These are phyloP conservation scores for Perca flavescens DNA, from an alignment of 2,113 vertebrate genomes.

Conservation along the genomic window DNA sequence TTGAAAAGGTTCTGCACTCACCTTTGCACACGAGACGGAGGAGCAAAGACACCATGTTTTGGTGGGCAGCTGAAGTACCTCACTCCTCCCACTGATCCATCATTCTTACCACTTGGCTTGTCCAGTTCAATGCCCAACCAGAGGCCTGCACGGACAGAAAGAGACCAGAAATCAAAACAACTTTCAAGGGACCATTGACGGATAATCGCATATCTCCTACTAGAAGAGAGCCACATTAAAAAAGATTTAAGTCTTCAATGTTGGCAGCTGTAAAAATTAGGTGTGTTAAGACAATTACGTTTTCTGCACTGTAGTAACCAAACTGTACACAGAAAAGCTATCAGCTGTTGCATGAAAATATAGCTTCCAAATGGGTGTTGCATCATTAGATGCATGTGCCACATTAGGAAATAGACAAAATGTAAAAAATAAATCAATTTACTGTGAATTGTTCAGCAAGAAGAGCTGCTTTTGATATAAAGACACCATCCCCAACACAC, in stretches of 20 bases:
- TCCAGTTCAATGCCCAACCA: constrained; percentile 97
- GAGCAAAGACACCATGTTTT: constrained; percentile 95
- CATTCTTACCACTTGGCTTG: constrained; percentile 95
- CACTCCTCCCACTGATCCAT: constrained; percentile 93
- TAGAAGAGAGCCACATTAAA: background rate
- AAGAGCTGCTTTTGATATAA: constrained; percentile 12
- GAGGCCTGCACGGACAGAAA: constrained; percentile 83
- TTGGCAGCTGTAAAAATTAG: background rate
- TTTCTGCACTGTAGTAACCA: background rate
- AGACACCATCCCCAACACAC: background rate
- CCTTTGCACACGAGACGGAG: constrained; percentile 95
- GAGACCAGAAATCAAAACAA: background rate
- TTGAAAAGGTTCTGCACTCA: constrained; percentile 72
- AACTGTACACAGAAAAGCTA: background rate
- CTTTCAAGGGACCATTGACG: background rate
- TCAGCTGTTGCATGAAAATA: background rate
- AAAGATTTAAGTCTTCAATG: background rate
- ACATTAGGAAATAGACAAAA: constrained; percentile 24
- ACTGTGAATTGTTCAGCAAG: background rate
- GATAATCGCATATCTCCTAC: background rate
- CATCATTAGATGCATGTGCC: background rate
- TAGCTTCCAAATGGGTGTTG: background rate
- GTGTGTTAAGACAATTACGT: background rate
- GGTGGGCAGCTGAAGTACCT: constrained; percentile 94
- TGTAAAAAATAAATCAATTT: constrained; percentile 6